Evolutionary conservation across 2,888 invertebrate species (phyloP), one percentile per base, ranked within the genome.

Genomic region (Xanthorhoe designata): DNA sequence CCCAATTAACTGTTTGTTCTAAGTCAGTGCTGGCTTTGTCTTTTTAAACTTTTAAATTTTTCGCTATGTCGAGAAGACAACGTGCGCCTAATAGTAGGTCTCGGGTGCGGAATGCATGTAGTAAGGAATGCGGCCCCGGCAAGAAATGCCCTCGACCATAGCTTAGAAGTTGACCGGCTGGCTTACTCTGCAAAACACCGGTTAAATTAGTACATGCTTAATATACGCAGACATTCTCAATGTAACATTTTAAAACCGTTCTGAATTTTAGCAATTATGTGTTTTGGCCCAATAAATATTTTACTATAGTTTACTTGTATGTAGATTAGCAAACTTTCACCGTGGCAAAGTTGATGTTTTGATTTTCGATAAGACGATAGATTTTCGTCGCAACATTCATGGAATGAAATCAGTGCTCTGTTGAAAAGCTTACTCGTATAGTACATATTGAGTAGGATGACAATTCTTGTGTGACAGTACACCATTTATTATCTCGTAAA

Each of bases 41-140:
- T 35, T 50, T 19, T 54, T 17, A 29, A 51, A 59, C 47, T 53
- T 51, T 52, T 52, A 55, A 35, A 58, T 67, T 32, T 61, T 61
- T 66, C 17, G 49, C 59, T 55, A 50, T 42, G 63, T 65, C 64
- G 68, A 69, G 61, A 68, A 69, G 70, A 71, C 75, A 73, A 72
- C 72, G 70, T 74, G 74, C 54, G 62, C 66, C 59, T 78, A 78
- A 75, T 78, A 77, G 77, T 76, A 72, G 78, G 79, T 76, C 76
- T 78, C 75, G 76, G 75, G 78, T 78, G 78, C 79, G 85, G 85
- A 88, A 89, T 88, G 87, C 82, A 80, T 79, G 87, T 78, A 82
- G 83, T 80, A 72, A 80, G 86, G 90, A 89, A 90, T 90, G 90
- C 83, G 80, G 90, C 78, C 78, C 79, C 75, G 79, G 82, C 88